A percentile compares a stretch with the other conserved stretches of the same genome.
phyloP scores from a whole-genome alignment of 2,888 invertebrate species.

The Lathronympha strigana region DNA sequence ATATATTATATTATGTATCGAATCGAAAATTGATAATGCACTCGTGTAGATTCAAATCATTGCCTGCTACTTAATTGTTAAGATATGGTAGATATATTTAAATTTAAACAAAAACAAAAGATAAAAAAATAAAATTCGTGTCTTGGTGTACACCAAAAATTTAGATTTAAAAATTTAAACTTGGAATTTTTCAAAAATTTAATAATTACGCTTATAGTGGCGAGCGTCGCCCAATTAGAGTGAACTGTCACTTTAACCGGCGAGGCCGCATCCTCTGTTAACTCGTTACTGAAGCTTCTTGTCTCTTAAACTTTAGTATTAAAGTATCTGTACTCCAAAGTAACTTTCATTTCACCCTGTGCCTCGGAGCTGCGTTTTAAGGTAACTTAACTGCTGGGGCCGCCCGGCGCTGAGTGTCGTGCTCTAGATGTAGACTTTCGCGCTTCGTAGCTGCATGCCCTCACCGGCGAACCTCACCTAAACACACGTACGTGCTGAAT shows the following conservation, averaged over 20 bases:
- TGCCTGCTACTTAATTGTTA: slow-evolving; percentile 75
- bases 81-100: slow-evolving; percentile 64
- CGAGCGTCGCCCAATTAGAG: slow-evolving; percentile 62
- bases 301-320: slow-evolving; percentile 79
- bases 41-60: slow-evolving; percentile 71
- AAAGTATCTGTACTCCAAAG: slow-evolving; percentile 83
- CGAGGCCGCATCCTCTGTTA: slow-evolving; percentile 48
- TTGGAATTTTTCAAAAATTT: slow-evolving; percentile 59
- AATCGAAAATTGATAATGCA: slow-evolving; percentile 57
- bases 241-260: slow-evolving; percentile 43
- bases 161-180: slow-evolving; percentile 58
- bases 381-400: slow-evolving; percentile 76
- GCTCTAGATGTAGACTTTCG: slow-evolving; percentile 76
- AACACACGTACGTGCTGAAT: slow-evolving; percentile 13
- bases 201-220: slow-evolving; percentile 72
- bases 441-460: slow-evolving; percentile 54
- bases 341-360: slow-evolving; percentile 81
- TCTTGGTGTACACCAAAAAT: slow-evolving; percentile 71
- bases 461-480: neutral
- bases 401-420: slow-evolving; percentile 66
- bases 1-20: slow-evolving; percentile 50
- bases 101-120: slow-evolving; percentile 54
- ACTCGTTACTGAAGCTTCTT: slow-evolving; percentile 72
- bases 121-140: slow-evolving; percentile 60
- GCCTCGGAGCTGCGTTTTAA: slow-evolving; percentile 76